Evolutionary conservation across 2,888 invertebrate species (phyloP), one percentile per base, ranked within the genome.

Genomic region (Masnerella sp.): DNA sequence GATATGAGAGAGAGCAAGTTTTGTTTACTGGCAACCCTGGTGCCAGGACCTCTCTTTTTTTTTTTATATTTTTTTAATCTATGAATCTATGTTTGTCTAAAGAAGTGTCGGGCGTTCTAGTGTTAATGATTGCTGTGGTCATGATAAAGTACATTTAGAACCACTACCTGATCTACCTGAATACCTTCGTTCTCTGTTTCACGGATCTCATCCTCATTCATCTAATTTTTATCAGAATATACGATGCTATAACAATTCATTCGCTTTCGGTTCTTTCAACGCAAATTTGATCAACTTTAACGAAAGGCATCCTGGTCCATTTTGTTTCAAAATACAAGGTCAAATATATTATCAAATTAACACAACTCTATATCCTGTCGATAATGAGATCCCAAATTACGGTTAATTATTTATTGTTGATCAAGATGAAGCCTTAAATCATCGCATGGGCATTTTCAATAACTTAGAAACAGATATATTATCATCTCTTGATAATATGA

Each of bases 371-470:
- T 56, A 71, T 18, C 74, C 76, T 54, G 58, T 47, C 8, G n/a
- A 30, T n/a, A 49, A 59, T 38, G 71, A 74, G 56, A 25, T 25
- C 18, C 69, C 72, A 32, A 51, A 9, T 32, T 74, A 59, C 22
- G 69, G 76, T 9, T 72, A 76, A 52, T 70, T 75, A 7, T 77
- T 75, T 25, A 77, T 75, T n/a, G 15, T 75, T 9, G 77, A 75
- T 70, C 32, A 68, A 15, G 61, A 62, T 30, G 70, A 75, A 73
- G 77, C 77, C 22, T 2, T 38, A 2, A 34, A 18, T 11, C 38
- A 38, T n/a, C 34, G 54, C 5, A 12, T 38, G 11, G 7, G n/a
- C n/a, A n/a, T 32, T 32, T 32, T 32, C n/a, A 9, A 2, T 32
- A 5, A 32, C n/a, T 32, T 32, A 32, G n/a, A 32, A 8, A n/a